These are phyloP conservation scores for Astatotilapia flaviijosephi DNA, from an alignment of 2,113 vertebrate genomes.

Conservation along the genomic window DNA sequence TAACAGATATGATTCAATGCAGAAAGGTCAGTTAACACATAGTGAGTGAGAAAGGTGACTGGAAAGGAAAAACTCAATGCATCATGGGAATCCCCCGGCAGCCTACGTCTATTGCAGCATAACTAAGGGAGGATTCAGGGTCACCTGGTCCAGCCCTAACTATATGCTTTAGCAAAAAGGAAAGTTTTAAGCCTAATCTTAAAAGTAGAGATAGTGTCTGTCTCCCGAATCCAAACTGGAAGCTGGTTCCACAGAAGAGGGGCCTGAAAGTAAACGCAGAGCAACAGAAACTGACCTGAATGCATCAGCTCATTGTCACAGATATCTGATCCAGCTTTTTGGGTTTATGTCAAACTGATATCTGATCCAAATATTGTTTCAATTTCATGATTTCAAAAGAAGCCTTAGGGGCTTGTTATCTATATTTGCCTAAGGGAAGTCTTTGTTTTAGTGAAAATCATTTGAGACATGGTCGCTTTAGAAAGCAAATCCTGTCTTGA, in stretches of 20 bases:
- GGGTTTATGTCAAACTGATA: not conserved
- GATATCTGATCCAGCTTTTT: not conserved
- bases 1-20: not conserved
- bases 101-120: not conserved
- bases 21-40: rapidly evolving
- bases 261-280: not conserved
- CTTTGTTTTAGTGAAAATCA: not conserved
- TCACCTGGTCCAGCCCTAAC: not conserved
- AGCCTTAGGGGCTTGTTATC: not conserved
- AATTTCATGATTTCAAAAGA: not conserved
- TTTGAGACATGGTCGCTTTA: not conserved
- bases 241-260: not conserved
- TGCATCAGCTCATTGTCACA: not conserved
- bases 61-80: not conserved
- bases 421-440: not conserved
- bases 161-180: not conserved
- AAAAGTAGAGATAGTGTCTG: not conserved
- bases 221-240: not conserved
- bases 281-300: not conserved
- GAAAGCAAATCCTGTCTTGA: not conserved
- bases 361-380: not conserved
- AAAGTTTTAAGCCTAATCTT: not conserved
- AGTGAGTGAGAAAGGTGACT: not conserved
- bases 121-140: not conserved
- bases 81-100: not conserved